Conservation (phyloP, 2,888 invertebrate species). For the Cephalotes varians region DNA sequence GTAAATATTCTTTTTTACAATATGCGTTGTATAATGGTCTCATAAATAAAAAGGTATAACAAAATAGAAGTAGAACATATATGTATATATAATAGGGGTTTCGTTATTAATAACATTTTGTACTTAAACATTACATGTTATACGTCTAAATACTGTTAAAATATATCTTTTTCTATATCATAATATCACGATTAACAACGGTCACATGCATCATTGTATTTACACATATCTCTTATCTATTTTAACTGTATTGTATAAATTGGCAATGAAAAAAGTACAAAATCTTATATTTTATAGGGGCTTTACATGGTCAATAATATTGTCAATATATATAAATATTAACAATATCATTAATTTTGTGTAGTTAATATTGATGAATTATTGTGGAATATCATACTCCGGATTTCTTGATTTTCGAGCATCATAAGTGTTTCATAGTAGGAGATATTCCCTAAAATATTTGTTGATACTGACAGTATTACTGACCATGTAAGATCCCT, state of each 20-base stretch:
- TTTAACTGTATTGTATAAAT: conserved; percentile 31
- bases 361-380: no score
- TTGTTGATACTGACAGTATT: no score
- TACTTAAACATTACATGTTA: conserved; percentile 47
- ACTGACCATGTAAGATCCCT: no score
- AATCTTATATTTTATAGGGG: conserved; percentile 43
- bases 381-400: no score
- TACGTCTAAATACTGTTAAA: conserved; percentile 43
- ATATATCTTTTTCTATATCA: conserved; percentile 50
- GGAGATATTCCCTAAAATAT: no score
- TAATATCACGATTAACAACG: conserved; percentile 49
- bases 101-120: conserved; percentile 51
- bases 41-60: conserved; percentile 35
- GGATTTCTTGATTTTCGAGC: no score
- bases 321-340: no score
- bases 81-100: conserved; percentile 33
- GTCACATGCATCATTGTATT: conserved; percentile 33
- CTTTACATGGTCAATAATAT: no score
- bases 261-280: conserved; percentile 47
- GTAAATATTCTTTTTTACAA: neutral
- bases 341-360: no score
- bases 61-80: conserved; percentile 30
- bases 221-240: conserved; percentile 21
- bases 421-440: no score
- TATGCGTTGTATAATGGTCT: conserved; percentile 1